phyloP scores from a whole-genome alignment of 2,888 invertebrate species.

The Parasteatoda lunata region DNA sequence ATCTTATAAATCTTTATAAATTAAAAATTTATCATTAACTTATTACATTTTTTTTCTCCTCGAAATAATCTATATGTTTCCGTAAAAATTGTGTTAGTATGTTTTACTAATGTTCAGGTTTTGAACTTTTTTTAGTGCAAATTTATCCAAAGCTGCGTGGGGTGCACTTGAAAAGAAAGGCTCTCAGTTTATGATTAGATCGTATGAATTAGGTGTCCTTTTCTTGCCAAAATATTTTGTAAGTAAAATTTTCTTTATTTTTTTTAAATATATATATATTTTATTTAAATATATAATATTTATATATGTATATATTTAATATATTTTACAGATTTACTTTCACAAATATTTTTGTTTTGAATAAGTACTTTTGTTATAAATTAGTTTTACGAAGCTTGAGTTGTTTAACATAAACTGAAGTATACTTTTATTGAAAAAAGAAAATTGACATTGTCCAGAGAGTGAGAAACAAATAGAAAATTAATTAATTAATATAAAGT shows the following conservation, averaged over 20 bases:
- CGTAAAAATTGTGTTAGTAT: no score
- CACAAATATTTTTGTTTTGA: neutral
- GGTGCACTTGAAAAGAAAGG: conserved; percentile 82
- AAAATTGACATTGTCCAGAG: no score
- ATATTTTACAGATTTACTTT: neutral
- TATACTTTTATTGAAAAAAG: no score
- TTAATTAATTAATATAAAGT: no score
- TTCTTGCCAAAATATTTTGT: conserved; percentile 89
- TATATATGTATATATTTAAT: neutral
- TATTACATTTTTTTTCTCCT: no score
- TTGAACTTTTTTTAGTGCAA: conserved; percentile 81
- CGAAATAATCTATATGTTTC: no score
- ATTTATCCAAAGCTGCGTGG: conserved; percentile 98
- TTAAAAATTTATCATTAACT: no score
- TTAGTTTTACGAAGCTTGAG: no score
- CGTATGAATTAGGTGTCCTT: conserved; percentile 93
- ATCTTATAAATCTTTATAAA: no score
- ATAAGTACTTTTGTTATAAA: no score
- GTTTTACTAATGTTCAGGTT: neutral
- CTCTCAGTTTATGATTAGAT: conserved; percentile 80
- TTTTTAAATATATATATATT: neutral
- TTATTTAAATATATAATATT: neutral
- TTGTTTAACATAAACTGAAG: no score
- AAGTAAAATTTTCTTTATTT: conserved; percentile 74
- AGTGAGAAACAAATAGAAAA: no score